These are phyloP conservation scores for Salpingus planirostris DNA, from an alignment of 2,888 invertebrate species.

Conservation along the genomic window DNA sequence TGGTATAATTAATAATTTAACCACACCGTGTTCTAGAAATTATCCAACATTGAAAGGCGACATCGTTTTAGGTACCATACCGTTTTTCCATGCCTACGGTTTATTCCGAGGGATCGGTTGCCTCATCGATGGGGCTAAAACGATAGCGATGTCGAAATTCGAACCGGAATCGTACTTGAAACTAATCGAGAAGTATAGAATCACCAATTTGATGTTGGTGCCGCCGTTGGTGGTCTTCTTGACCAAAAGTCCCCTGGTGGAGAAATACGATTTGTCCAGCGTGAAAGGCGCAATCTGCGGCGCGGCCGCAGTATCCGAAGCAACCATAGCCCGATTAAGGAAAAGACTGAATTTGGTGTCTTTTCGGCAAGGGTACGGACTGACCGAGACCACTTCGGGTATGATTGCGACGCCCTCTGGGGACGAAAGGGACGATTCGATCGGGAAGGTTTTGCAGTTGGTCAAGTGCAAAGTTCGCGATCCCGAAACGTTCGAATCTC, in stretches of 20 bases:
- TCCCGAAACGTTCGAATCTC: constrained; percentile 49
- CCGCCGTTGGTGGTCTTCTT: constrained; percentile 77
- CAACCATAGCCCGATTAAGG: constrained; percentile 53
- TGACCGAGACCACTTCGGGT: constrained; percentile 64
- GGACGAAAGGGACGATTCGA: constrained; percentile 49
- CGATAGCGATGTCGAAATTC: constrained; percentile 25
- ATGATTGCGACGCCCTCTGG: constrained; percentile 36
- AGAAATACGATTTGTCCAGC: constrained; percentile 65
- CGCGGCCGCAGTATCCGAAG: constrained; percentile 70
- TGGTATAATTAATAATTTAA: not conserved
- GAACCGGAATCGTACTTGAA: constrained; percentile 51
- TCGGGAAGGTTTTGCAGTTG: constrained; percentile 54
- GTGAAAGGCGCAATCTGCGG: constrained; percentile 61
- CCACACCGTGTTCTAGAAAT: too few relatives aligned
- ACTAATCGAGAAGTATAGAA: constrained; percentile 59
- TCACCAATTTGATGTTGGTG: constrained; percentile 59
- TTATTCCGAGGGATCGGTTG: constrained; percentile 19
- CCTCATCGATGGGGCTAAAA: constrained; percentile 17
- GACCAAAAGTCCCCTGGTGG: constrained; percentile 68
- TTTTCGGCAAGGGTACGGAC: constrained; percentile 63
- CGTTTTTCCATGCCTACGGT: constrained; percentile 29
- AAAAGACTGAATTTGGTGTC: constrained; percentile 27
- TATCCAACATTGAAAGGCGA: too few relatives aligned
- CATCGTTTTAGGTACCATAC: constrained; percentile 21
- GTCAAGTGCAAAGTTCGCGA: constrained; percentile 55